Percentiles rank a stretch among this genome's conserved stretches.
These are phyloP conservation scores for Mesorhabditis spiculigera DNA, from an alignment of 2,888 invertebrate genomes.

Conservation along the genomic window DNA sequence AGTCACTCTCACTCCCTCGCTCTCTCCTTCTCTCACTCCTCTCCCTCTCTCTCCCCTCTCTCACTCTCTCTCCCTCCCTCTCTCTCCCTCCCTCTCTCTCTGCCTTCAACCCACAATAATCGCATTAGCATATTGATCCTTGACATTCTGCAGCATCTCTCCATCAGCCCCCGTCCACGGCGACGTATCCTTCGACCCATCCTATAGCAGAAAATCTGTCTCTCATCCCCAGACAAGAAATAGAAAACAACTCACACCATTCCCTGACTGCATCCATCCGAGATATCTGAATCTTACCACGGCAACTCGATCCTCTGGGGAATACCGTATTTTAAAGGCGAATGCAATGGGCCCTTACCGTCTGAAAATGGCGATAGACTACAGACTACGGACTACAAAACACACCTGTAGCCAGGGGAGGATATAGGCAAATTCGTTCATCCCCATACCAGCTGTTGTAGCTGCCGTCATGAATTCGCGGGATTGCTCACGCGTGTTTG, in stretches of 20 bases:
- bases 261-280: no score
- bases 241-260: no score
- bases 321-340: no score
- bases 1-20: no score
- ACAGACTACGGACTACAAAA: no score
- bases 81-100: no score
- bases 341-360: no score
- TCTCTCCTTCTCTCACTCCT: not conserved
- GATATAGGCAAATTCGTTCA: slow-evolving; percentile 34
- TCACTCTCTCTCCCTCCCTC: slow-evolving; percentile 10
- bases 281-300: no score
- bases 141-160: slow-evolving; percentile 52
- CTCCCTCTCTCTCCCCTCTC: not conserved
- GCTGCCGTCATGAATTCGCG: slow-evolving; percentile 37
- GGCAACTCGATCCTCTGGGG: no score
- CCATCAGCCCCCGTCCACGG: slow-evolving; percentile 57
- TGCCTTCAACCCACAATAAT: no score
- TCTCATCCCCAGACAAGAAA: no score
- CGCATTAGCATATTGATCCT: slow-evolving; percentile 50
- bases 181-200: slow-evolving; percentile 52
- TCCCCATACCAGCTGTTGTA: slow-evolving; percentile 27
- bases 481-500: slow-evolving; percentile 34
- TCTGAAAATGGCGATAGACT: no score
- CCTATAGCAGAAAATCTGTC: slow-evolving; percentile 11
- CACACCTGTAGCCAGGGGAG: slow-evolving; percentile 38